Evolutionary conservation across 2,797 vertebrate species (phyloP).

Genomic region (Pantherophis vulpinus): DNA sequence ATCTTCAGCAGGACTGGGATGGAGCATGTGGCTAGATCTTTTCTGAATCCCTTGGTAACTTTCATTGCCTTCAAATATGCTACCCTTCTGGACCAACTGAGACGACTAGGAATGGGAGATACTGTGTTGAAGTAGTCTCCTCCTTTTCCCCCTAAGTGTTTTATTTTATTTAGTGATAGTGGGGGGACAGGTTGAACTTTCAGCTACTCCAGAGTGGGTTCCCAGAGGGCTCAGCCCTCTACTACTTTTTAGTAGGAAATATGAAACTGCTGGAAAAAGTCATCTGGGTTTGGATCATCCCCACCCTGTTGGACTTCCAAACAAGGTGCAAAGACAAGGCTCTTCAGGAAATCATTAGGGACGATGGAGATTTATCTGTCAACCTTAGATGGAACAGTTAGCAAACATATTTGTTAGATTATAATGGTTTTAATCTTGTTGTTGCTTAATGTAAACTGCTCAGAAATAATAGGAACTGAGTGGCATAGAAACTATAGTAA

Average conservation of each 20-base stretch:
- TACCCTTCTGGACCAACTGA: background rate
- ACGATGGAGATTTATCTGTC: background rate
- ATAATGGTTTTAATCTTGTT: background rate
- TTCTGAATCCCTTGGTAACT: background rate
- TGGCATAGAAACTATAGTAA: background rate
- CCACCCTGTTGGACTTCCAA: background rate
- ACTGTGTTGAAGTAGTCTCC: background rate
- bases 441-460: background rate
- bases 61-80: background rate
- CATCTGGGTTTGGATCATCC: background rate
- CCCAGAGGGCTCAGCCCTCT: background rate
- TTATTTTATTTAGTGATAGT: background rate
- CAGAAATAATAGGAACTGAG: background rate
- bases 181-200: background rate
- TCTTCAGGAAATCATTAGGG: background rate
- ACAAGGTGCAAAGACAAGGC: background rate
- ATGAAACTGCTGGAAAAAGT: background rate
- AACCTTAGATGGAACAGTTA: background rate
- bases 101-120: background rate
- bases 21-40: background rate
- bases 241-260: background rate
- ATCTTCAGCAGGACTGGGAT: background rate
- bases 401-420: background rate
- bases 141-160: background rate
- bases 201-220: background rate